Evolutionary conservation across 2,888 invertebrate species (phyloP), one percentile per base, ranked within the genome.

Genomic region (Amphimallon solstitiale): DNA sequence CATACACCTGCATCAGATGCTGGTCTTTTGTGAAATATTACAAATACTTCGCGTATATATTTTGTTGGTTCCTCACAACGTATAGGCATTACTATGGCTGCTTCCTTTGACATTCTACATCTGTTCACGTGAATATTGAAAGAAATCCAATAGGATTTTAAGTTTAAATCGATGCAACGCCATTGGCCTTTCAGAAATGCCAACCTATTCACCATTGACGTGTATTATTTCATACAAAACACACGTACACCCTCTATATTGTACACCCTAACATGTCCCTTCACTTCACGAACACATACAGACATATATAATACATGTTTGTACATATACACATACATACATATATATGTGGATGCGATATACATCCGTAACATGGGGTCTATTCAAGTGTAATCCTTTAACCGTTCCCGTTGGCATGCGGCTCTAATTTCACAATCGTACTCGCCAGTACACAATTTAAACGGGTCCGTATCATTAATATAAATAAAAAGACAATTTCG

Each of bases 401-500:
- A 29, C 29, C 29, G 29, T 29, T 29, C 29, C 29, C 29, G 29
- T 29, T 29, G 29, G 29, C 29, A 29, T 29, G 29, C 29, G 29
- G 29, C 29, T 29, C 29, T 29, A 29, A 29, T 29, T 29, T 29
- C 2, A 29, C 29, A 29, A 29, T 29, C 29, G 29, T 29, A 29
- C 29, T 29, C 19, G 3, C 10, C 45, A 19, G 15, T 45, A 45
- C 19, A 5, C 45, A 45, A 45, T 45, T 17, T 45, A 45, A 19
- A 14, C 14, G 35, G 34, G 65, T 49, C 63, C 54, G 14, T 54
- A 51, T 52, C 69, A 69, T 68, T 69, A 68, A 68, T 69, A 68
- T 68, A 69, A 69, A 69, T 69, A 67, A 69, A 69, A 69, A 67
- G 66, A 60, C 67, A 67, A 67, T 69, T 69, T 69, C 63, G 51